phyloP scores from a whole-genome alignment of 2,113 vertebrate species.

The Rattus rattus region DNA sequence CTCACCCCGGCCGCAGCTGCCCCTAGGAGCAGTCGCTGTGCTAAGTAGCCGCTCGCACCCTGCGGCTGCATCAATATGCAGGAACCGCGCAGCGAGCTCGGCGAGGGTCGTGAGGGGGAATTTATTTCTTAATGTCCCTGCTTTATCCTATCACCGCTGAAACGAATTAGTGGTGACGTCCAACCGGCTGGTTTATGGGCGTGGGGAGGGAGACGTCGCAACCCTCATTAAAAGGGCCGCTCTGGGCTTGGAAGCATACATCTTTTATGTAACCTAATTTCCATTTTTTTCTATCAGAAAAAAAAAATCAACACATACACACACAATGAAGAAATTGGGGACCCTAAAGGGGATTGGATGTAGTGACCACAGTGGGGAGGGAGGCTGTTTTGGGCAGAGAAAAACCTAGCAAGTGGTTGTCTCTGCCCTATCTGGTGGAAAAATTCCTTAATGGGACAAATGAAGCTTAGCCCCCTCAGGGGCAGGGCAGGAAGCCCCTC shows the following conservation, averaged over 20 bases:
- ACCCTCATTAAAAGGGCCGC: constrained; percentile 86
- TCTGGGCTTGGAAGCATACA: constrained; percentile 83
- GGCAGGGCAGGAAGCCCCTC: not conserved
- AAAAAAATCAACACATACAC: constrained; percentile 17
- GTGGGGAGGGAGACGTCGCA: constrained; percentile 86
- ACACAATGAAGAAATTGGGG: constrained; percentile 63
- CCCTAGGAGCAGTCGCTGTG: constrained; percentile 65
- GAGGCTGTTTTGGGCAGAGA: not conserved
- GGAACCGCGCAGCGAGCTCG: constrained; percentile 85
- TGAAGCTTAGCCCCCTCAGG: accelerated
- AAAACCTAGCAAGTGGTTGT: not conserved
- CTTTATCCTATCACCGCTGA: constrained; percentile 86
- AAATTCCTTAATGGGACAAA: not conserved
- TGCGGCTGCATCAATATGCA: constrained; percentile 86
- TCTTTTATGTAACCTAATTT: constrained; percentile 89
- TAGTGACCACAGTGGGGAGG: not conserved
- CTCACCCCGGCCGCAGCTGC: constrained; percentile 70
- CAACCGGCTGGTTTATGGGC: constrained; percentile 87
- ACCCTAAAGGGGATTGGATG: constrained; percentile 3
- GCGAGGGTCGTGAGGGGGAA: constrained; percentile 86
- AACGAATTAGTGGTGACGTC: constrained; percentile 88
- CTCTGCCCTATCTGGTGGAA: not conserved
- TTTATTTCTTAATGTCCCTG: constrained; percentile 89
- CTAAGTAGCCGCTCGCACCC: constrained; percentile 66
- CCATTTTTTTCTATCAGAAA: constrained; percentile 73